phyloP scores from a whole-genome alignment of 35 echinoderm and acorn worm species.

The Heliocidaris tuberculata region DNA sequence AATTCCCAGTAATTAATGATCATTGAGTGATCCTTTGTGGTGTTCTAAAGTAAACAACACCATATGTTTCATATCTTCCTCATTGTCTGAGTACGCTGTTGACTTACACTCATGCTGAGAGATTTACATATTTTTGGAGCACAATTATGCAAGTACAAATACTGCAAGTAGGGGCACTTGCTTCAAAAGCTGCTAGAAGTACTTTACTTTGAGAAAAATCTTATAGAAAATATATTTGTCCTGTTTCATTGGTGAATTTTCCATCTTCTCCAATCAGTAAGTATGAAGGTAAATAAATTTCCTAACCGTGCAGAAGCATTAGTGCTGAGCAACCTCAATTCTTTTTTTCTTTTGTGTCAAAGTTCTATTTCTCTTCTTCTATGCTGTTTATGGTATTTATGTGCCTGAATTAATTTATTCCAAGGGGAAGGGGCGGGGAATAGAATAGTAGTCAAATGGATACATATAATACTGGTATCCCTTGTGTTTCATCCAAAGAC shows the following conservation, averaged over 20 bases:
- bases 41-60: neutral
- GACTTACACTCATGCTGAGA: neutral
- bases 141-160: neutral
- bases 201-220: neutral
- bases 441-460: neutral
- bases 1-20: neutral
- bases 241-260: neutral
- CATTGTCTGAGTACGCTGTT: neutral
- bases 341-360: neutral
- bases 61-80: neutral
- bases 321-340: neutral
- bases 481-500: neutral
- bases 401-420: conserved; percentile 13
- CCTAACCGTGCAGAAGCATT: neutral
- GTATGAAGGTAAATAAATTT: neutral
- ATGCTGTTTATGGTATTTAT: neutral
- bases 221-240: neutral
- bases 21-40: neutral
- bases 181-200: neutral
- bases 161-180: neutral
- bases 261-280: no score
- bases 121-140: neutral
- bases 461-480: neutral
- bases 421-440: neutral
- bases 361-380: neutral